A percentile compares a stretch with the other conserved stretches of the same genome.
Evolutionary conservation across 92 coral and sea anemone species (phyloP).

Genomic region (Heteractis magnifica): DNA sequence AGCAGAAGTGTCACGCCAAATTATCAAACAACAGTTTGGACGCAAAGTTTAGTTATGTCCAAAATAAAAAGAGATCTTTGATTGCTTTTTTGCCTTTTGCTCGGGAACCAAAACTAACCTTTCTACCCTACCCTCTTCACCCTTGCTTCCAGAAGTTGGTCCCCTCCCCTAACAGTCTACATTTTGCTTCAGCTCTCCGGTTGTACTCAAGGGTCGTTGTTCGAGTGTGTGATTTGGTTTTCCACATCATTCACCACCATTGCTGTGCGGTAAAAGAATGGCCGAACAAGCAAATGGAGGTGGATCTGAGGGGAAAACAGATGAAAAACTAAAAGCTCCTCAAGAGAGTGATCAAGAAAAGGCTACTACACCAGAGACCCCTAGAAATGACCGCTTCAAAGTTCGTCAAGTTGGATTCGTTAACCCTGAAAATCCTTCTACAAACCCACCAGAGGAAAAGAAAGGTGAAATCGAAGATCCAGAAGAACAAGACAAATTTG

Average conservation of each 20-base stretch:
- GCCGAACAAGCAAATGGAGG: background rate
- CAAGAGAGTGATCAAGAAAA: background rate
- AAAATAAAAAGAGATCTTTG: no score
- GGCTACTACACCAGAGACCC: background rate
- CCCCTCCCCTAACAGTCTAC: no score
- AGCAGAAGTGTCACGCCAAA: background rate
- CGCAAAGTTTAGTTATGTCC: background rate
- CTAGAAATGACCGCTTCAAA: conserved; percentile 27
- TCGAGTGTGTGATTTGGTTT: background rate
- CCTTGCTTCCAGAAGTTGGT: background rate
- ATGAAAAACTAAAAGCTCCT: conserved; percentile 1
- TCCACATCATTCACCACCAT: background rate
- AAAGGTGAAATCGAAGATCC: conserved; percentile 18
- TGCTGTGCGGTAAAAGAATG: background rate
- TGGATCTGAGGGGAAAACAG: background rate
- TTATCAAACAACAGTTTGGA: background rate
- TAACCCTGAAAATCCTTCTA: conserved; percentile 4
- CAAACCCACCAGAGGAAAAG: background rate
- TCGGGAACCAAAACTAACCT: background rate
- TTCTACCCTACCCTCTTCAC: background rate
- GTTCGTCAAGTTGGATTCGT: conserved; percentile 38
- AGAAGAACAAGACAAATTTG: background rate
- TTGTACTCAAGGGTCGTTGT: background rate
- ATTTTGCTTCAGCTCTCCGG: background rate
- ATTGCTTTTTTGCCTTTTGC: no score